phyloP scores from a whole-genome alignment of 2,888 invertebrate genomes.

The Dryobota labecula region DNA sequence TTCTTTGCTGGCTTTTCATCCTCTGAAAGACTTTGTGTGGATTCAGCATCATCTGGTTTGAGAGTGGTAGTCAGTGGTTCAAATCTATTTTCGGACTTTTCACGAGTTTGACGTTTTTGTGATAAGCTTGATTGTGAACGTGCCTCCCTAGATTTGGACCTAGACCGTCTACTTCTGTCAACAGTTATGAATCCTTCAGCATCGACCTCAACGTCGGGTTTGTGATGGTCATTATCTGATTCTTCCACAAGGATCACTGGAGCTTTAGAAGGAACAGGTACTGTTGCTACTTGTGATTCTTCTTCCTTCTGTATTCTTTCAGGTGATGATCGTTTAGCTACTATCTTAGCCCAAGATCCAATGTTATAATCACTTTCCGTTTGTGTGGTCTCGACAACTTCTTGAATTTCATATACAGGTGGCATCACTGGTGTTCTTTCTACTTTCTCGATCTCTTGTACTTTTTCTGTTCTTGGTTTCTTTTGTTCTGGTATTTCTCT shows the following conservation, averaged over 20 bases:
- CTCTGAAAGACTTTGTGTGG: conserved; percentile 66
- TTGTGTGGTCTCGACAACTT: conserved; percentile 37
- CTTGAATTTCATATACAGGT: conserved; percentile 26
- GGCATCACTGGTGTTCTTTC: not conserved
- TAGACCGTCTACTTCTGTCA: conserved; percentile 86
- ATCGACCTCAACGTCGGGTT: conserved; percentile 77
- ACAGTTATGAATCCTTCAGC: conserved; percentile 88
- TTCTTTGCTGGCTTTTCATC: conserved; percentile 73
- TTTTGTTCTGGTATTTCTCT: conserved; percentile 38
- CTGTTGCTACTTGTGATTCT: conserved; percentile 43
- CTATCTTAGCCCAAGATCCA: conserved; percentile 86
- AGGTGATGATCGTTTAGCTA: conserved; percentile 80
- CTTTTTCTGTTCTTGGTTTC: conserved; percentile 33
- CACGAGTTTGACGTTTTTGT: conserved; percentile 71
- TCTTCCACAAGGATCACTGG: conserved; percentile 84
- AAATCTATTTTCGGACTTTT: conserved; percentile 82
- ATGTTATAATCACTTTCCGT: conserved; percentile 60
- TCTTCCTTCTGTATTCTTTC: conserved; percentile 75
- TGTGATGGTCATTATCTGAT: conserved; percentile 73
- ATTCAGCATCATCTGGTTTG: conserved; percentile 73
- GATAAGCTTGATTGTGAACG: conserved; percentile 76
- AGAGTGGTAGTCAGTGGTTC: conserved; percentile 77
- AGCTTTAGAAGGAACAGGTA: conserved; percentile 65
- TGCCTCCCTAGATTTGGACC: conserved; percentile 89
- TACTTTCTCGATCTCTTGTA: conserved; percentile 30